These are phyloP conservation scores for Podocnemis expansa DNA, from an alignment of 2,113 vertebrate genomes.

Conservation along the genomic window DNA sequence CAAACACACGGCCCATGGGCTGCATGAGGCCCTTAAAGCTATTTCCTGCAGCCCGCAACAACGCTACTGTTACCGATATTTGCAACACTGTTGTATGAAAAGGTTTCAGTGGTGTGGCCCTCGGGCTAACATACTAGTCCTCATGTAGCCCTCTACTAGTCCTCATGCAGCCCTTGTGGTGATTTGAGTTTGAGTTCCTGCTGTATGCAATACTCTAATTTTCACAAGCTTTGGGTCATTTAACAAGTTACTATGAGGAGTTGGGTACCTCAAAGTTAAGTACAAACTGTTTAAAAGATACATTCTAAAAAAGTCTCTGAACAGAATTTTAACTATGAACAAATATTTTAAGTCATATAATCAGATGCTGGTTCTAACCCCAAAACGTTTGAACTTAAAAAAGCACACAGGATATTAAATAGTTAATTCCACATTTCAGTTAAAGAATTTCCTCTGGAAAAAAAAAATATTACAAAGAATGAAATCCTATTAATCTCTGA, in stretches of 20 bases:
- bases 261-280: background rate
- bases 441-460: background rate
- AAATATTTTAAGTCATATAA: background rate
- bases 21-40: too few relatives aligned
- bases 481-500: conserved; percentile 30
- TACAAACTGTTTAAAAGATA: background rate
- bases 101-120: too few relatives aligned
- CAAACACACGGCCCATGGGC: too few relatives aligned
- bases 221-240: background rate
- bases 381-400: conserved; percentile 19
- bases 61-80: too few relatives aligned
- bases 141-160: too few relatives aligned
- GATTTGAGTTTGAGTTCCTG: too few relatives aligned
- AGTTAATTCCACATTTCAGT: conserved; percentile 31
- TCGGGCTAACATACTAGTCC: too few relatives aligned
- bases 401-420: conserved; percentile 7
- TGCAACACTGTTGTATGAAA: too few relatives aligned
- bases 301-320: background rate
- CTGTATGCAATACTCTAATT: background rate
- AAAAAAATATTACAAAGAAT: background rate
- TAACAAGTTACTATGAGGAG: background rate
- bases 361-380: background rate
- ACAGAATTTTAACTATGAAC: background rate
- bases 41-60: too few relatives aligned
- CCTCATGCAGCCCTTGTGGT: too few relatives aligned